These are phyloP conservation scores for Crambe crambe DNA, from an alignment of 37 sponge, comb jelly and placozoan species.

Conservation along the genomic window DNA sequence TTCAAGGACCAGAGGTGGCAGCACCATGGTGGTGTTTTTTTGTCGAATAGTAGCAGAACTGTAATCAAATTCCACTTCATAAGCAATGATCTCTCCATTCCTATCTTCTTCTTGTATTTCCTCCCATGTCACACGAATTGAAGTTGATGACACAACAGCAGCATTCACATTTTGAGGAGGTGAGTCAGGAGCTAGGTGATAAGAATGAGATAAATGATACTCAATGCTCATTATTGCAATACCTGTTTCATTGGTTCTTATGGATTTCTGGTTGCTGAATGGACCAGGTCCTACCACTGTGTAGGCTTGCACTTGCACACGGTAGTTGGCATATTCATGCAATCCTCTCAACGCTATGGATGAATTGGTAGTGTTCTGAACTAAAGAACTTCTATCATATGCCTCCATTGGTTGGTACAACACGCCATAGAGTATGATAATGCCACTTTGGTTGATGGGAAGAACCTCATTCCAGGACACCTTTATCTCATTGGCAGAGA, in stretches of 20 bases:
- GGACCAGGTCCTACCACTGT: slow-evolving; percentile 25
- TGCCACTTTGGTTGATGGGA: slow-evolving; percentile 19
- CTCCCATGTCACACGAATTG: slow-evolving; percentile 24
- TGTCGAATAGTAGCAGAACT: not conserved
- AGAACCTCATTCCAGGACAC: slow-evolving; percentile 22
- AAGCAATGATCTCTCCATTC: slow-evolving; percentile 38
- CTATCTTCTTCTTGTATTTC: not conserved
- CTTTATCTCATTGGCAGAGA: slow-evolving; percentile 3
- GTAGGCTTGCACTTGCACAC: slow-evolving; percentile 11
- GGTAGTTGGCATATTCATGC: slow-evolving; percentile 16
- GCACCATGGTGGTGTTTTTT: not conserved
- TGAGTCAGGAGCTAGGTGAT: slow-evolving; percentile 14
- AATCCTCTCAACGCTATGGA: slow-evolving; percentile 1
- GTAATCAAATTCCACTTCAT: slow-evolving; percentile 19
- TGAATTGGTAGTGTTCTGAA: not conserved
- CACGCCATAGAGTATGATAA: slow-evolving; percentile 18
- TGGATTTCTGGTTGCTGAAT: not conserved
- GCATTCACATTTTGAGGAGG: slow-evolving; percentile 22
- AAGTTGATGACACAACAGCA: slow-evolving; percentile 9
- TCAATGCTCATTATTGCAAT: not conserved
- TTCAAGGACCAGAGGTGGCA: not conserved
- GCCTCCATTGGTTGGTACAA: not conserved
- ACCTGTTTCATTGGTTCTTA: not conserved
- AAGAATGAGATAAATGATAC: not conserved
- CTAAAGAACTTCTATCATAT: not conserved